phyloP scores from a whole-genome alignment of 2,113 vertebrate genomes.

The Pseudonaja textilis region DNA sequence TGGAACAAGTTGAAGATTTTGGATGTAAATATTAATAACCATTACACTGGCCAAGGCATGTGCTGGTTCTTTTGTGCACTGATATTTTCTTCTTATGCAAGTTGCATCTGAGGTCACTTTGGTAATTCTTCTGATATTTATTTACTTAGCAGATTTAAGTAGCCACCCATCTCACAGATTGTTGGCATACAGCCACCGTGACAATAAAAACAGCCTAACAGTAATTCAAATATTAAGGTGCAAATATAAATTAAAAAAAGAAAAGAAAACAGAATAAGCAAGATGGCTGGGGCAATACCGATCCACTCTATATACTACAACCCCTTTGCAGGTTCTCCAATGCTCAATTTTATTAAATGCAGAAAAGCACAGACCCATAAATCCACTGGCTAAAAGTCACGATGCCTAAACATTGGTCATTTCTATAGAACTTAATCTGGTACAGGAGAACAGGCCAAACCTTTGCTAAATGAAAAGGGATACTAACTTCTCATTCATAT shows the following conservation, averaged over 20 bases:
- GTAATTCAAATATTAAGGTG: neutral
- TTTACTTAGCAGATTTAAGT: neutral
- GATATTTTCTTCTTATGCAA: neutral
- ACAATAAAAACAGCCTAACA: neutral
- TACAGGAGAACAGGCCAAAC: neutral
- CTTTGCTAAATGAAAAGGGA: neutral
- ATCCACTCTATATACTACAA: neutral
- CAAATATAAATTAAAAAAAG: neutral
- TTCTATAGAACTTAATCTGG: neutral
- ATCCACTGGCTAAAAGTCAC: neutral
- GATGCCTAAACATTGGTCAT: neutral
- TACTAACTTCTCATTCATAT: neutral
- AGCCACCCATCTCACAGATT: neutral
- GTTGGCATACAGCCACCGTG: neutral
- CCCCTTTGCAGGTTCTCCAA: neutral
- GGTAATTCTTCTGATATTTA: neutral
- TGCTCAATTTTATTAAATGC: neutral
- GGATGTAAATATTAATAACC: neutral
- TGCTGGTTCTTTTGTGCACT: neutral
- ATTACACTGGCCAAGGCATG: neutral
- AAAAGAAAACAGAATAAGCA: neutral
- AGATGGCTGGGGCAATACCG: neutral
- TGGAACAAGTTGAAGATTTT: neutral
- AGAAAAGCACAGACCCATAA: neutral
- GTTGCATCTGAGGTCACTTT: neutral